Percentiles rank a stretch among this genome's conserved stretches.
phyloP scores from a whole-genome alignment of 2,113 vertebrate genomes.

The Petrocephalus microphthalmus region DNA sequence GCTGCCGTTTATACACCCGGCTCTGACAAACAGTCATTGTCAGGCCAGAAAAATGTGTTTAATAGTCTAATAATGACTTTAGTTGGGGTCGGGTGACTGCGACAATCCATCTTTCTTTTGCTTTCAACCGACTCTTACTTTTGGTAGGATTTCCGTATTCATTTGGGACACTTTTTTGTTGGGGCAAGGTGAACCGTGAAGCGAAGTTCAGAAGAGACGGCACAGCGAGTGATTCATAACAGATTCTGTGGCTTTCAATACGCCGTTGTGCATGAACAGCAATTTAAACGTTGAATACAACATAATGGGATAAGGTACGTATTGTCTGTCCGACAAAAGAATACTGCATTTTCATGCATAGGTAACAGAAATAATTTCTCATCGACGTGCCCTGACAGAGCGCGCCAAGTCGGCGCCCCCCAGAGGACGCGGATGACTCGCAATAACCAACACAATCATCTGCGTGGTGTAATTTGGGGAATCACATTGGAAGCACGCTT shows the following conservation, averaged over 20 bases:
- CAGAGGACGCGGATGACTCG: background rate
- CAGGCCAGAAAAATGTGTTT: background rate
- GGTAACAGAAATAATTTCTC: background rate
- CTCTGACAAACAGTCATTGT: background rate
- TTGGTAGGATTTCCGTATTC: background rate
- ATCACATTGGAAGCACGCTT: background rate
- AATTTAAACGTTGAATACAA: background rate
- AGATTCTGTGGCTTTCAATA: background rate
- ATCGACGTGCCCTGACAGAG: background rate
- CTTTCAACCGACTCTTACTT: background rate
- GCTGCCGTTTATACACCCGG: background rate
- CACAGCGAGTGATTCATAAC: background rate
- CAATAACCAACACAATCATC: background rate
- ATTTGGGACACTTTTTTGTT: background rate
- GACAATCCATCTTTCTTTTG: background rate
- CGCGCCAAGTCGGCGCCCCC: background rate
- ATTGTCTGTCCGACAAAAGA: background rate
- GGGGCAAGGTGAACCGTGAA: background rate
- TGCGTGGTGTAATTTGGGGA: background rate
- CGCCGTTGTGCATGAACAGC: background rate
- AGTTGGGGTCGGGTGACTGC: background rate
- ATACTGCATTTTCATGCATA: background rate
- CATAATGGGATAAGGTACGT: background rate
- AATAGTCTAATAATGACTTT: background rate
- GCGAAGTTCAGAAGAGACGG: background rate